Conservation (phyloP, 2,888 invertebrate genomes). For the Melikaiella ostensackeni region DNA sequence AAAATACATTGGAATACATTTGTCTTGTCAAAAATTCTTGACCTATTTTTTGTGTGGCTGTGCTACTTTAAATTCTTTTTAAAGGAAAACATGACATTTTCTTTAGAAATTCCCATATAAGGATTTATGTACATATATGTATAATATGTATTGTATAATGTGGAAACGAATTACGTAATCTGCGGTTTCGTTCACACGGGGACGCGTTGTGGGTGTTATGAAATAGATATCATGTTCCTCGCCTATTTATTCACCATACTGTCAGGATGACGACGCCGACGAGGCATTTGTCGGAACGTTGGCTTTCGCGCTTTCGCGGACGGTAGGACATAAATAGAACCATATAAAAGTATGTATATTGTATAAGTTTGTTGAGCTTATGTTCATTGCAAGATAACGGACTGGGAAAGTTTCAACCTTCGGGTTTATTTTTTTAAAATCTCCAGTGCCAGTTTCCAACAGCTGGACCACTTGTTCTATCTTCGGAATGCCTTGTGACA, state of each 20-base stretch:
- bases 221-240: slow-evolving; percentile 75
- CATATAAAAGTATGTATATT: slow-evolving; percentile 5
- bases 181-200: slow-evolving; percentile 74
- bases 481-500: neutral
- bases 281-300: slow-evolving; percentile 56
- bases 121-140: neutral
- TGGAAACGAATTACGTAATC: slow-evolving; percentile 65
- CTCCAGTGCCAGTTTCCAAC: slow-evolving; percentile 5
- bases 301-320: slow-evolving; percentile 50
- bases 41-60: too few species aligned
- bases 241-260: slow-evolving; percentile 60
- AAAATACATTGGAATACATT: too few species aligned
- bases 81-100: too few species aligned
- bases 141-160: slow-evolving; percentile 33
- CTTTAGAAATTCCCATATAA: too few species aligned
- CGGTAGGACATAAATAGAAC: slow-evolving; percentile 48
- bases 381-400: slow-evolving; percentile 53
- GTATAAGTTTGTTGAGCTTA: slow-evolving; percentile 56
- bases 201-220: slow-evolving; percentile 75
- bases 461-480: slow-evolving; percentile 26
- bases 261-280: slow-evolving; percentile 56
- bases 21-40: too few species aligned
- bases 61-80: too few species aligned
- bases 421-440: slow-evolving; percentile 2
- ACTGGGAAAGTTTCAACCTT: slow-evolving; percentile 63